These are phyloP conservation scores for Dorcus hopei DNA, from an alignment of 2,888 invertebrate species.

Conservation along the genomic window DNA sequence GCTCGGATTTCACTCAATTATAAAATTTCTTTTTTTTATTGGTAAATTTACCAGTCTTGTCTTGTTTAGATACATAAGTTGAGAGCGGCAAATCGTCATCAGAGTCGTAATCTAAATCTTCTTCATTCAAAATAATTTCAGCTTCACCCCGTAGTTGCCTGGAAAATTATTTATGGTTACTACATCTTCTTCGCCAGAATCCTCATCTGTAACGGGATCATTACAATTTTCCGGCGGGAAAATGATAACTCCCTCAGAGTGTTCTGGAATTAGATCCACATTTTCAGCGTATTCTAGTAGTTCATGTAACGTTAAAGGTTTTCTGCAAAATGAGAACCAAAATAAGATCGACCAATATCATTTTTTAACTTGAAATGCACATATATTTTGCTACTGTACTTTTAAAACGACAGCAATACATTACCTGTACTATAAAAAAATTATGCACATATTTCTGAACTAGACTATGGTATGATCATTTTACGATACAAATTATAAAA, in stretches of 20 bases:
- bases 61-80: neutral
- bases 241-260: constrained; percentile 9
- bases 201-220: constrained; percentile 17
- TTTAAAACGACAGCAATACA: neutral
- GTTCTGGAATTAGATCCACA: neutral
- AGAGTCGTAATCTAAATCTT: neutral
- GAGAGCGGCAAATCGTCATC: constrained; percentile 1
- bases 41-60: neutral
- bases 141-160: constrained; percentile 15
- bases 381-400: neutral
- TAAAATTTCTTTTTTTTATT: constrained; percentile 2
- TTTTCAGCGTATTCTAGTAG: neutral
- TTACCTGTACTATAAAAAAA: neutral
- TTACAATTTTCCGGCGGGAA: constrained; percentile 16
- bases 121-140: constrained; percentile 6
- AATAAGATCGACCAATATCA: too few relatives aligned
- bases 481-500: too few relatives aligned
- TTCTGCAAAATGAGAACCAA: too few relatives aligned
- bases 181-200: constrained; percentile 19
- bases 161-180: constrained; percentile 17
- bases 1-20: constrained; percentile 1
- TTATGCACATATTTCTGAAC: too few relatives aligned
- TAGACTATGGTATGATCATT: too few relatives aligned
- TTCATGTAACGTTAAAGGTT: neutral
- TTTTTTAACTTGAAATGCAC: neutral